Percentiles rank a stretch among this genome's conserved stretches.
Evolutionary conservation across 2,797 vertebrate species (phyloP).

Genomic region (Phataginus tetradactyla): DNA sequence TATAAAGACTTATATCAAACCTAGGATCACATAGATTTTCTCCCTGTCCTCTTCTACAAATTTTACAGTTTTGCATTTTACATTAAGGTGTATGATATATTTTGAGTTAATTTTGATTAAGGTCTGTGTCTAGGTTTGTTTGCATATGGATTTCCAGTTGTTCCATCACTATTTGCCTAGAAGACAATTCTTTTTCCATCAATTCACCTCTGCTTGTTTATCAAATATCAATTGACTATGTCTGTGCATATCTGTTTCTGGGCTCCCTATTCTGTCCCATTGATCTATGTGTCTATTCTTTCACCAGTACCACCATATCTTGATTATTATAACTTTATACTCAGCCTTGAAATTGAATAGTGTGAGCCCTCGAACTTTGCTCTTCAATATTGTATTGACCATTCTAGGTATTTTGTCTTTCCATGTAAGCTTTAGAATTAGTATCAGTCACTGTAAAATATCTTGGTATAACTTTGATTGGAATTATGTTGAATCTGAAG

Average conservation of each 20-base stretch:
- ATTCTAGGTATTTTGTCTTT: not conserved
- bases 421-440: not conserved
- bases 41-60: not conserved
- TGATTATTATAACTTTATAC: not conserved
- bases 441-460: not conserved
- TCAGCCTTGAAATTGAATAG: not conserved
- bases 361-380: not conserved
- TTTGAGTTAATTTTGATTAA: not conserved
- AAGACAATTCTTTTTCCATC: not conserved
- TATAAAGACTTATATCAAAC: not conserved
- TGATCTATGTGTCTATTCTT: not conserved
- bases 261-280: not conserved
- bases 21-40: not conserved
- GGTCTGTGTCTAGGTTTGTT: not conserved
- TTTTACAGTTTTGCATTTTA: slow-evolving; percentile 13
- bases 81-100: not conserved
- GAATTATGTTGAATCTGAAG: not conserved
- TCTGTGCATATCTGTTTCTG: not conserved
- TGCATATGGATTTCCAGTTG: not conserved
- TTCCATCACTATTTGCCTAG: not conserved
- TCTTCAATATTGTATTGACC: not conserved
- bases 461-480: not conserved
- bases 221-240: not conserved
- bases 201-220: not conserved
- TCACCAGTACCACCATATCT: not conserved